Conservation (phyloP, 2,888 invertebrate genomes). For the Dasypogon diadema region DNA sequence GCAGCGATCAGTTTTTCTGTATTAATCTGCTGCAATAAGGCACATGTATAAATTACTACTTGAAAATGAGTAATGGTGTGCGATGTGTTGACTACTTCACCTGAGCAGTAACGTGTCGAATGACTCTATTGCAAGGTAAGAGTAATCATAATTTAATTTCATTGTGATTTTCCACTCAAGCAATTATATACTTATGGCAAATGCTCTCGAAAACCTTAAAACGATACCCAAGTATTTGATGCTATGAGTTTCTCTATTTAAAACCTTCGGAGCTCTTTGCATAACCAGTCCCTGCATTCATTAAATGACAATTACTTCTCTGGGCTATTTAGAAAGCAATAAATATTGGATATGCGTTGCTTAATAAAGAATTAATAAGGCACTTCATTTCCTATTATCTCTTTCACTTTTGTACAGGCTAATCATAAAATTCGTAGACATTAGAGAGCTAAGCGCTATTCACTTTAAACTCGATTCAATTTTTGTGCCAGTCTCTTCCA, state of each 20-base stretch:
- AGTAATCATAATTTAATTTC: background rate
- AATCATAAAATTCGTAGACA: too few relatives aligned
- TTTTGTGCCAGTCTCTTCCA: too few relatives aligned
- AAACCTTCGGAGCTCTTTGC: background rate
- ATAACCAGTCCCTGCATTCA: constrained; percentile 2
- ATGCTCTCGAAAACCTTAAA: background rate
- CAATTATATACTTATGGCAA: background rate
- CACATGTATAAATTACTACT: too few relatives aligned
- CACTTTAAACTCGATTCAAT: too few relatives aligned
- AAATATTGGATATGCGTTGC: constrained; percentile 25
- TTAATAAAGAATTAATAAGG: constrained; percentile 15
- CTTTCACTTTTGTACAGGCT: too few relatives aligned
- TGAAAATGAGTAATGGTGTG: too few relatives aligned
- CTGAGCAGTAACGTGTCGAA: too few relatives aligned
- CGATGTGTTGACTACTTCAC: too few relatives aligned
- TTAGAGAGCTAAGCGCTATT: too few relatives aligned
- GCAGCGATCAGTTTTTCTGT: too few relatives aligned
- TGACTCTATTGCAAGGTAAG: background rate
- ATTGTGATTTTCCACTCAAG: background rate
- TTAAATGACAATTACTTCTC: constrained; percentile 26
- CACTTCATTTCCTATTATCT: constrained; percentile 30
- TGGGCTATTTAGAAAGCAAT: background rate
- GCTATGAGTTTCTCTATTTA: constrained; percentile 10
- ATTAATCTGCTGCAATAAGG: too few relatives aligned
- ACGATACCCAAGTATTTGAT: constrained; percentile 1